These are phyloP conservation scores for Pteropus rufus DNA, from an alignment of 2,797 vertebrate species.

Conservation along the genomic window DNA sequence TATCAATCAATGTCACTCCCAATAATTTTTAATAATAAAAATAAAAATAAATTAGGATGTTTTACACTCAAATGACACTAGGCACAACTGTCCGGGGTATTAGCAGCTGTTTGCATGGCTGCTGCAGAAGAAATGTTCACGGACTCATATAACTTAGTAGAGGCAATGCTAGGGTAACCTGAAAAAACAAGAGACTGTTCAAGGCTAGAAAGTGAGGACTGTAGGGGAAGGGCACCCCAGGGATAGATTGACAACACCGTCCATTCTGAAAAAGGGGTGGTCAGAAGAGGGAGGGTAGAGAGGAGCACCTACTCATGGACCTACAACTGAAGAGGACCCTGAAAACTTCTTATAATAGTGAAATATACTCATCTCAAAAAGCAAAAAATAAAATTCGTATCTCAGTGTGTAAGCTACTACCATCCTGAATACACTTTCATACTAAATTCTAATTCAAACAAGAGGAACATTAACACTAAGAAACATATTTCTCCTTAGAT, in stretches of 20 bases:
- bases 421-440: not conserved
- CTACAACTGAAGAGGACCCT: not conserved
- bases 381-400: not conserved
- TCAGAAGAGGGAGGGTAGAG: not conserved
- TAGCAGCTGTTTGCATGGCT: not conserved
- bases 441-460: constrained; percentile 27
- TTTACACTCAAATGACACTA: not conserved
- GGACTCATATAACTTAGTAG: not conserved
- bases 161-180: not conserved
- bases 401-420: not conserved
- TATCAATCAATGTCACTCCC: no score
- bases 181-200: not conserved
- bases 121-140: not conserved
- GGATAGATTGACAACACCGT: not conserved
- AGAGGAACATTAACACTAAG: not conserved
- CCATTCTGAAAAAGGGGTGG: not conserved
- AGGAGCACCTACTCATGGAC: not conserved
- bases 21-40: no score
- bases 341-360: not conserved
- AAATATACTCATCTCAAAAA: not conserved
- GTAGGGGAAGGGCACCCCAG: not conserved
- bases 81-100: not conserved
- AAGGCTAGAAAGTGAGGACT: not conserved
- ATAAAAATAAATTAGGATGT: not conserved
- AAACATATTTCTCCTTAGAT: not conserved